phyloP scores from a whole-genome alignment of 2,888 invertebrate species.

The Dasypogon diadema region DNA sequence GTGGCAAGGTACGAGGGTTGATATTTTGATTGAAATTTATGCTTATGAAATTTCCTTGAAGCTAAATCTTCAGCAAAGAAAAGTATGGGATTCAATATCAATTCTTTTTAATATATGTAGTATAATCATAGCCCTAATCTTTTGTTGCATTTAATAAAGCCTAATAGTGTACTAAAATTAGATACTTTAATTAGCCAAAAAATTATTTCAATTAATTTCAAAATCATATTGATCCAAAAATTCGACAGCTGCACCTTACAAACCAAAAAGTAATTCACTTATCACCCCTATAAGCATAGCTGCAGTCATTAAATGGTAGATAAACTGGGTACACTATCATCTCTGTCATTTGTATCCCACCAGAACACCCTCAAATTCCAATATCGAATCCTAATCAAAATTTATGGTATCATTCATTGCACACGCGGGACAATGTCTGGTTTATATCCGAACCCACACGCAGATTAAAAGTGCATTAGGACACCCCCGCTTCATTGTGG shows the following conservation, averaged over 20 bases:
- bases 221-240: no score
- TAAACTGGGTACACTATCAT: conserved; percentile 27
- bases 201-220: no score
- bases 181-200: no score
- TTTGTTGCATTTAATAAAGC: no score
- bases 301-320: conserved; percentile 40
- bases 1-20: no score
- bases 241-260: not conserved
- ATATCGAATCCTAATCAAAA: conserved; percentile 49
- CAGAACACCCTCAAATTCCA: conserved; percentile 41
- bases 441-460: conserved; percentile 45
- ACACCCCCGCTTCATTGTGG: conserved; percentile 42
- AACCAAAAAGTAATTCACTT: conserved; percentile 14
- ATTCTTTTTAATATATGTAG: no score
- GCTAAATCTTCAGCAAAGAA: no score
- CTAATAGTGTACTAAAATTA: no score
- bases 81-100: no score
- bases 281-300: conserved; percentile 17
- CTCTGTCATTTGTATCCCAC: conserved; percentile 40
- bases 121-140: no score
- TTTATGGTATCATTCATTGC: conserved; percentile 45
- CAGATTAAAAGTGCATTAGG: conserved; percentile 49
- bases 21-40: no score
- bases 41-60: no score
- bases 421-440: conserved; percentile 48